A percentile compares a stretch with the other conserved stretches of the same genome.
Conservation (phyloP, 2,113 vertebrate genomes). For the Cynoglossus semilaevis region DNA sequence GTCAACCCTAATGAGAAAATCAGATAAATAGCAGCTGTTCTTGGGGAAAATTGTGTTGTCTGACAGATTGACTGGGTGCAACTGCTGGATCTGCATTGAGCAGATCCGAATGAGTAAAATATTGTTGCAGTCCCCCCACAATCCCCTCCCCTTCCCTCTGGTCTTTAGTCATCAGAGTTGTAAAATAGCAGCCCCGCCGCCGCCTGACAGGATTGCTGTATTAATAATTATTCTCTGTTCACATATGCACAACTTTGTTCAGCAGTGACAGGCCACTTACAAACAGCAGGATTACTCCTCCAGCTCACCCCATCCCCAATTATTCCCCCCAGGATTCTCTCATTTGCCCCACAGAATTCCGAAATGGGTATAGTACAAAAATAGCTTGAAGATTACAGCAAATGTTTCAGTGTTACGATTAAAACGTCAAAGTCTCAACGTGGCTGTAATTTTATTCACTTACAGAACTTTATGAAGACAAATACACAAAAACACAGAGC, state of each 20-base stretch:
- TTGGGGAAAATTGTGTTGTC: constrained; percentile 65
- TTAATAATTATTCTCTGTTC: constrained; percentile 91
- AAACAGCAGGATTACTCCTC: constrained; percentile 83
- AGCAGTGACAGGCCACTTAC: constrained; percentile 93
- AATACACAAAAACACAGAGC: constrained; percentile 62
- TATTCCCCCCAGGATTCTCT: constrained; percentile 30
- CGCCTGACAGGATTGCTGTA: constrained; percentile 82
- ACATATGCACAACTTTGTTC: constrained; percentile 94
- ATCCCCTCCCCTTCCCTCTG: constrained; percentile 61
- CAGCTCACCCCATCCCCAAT: constrained; percentile 70
- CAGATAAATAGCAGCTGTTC: constrained; percentile 79
- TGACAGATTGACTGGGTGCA: constrained; percentile 82
- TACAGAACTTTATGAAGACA: constrained; percentile 48
- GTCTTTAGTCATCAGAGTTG: constrained; percentile 87
- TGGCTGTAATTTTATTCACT: constrained; percentile 66
- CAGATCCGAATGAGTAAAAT: constrained; percentile 86
- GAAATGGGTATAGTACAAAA: constrained; percentile 64
- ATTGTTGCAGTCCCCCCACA: constrained; percentile 77
- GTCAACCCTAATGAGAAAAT: constrained; percentile 82
- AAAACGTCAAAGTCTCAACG: constrained; percentile 72
- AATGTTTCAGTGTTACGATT: constrained; percentile 53
- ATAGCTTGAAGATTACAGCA: constrained; percentile 49
- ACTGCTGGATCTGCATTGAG: constrained; percentile 69
- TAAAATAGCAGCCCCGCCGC: constrained; percentile 83
- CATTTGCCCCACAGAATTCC: constrained; percentile 74